Evolutionary conservation across 1,140 invertebrate species (phyloP).

Genomic region (Drosophila kikkawai): DNA sequence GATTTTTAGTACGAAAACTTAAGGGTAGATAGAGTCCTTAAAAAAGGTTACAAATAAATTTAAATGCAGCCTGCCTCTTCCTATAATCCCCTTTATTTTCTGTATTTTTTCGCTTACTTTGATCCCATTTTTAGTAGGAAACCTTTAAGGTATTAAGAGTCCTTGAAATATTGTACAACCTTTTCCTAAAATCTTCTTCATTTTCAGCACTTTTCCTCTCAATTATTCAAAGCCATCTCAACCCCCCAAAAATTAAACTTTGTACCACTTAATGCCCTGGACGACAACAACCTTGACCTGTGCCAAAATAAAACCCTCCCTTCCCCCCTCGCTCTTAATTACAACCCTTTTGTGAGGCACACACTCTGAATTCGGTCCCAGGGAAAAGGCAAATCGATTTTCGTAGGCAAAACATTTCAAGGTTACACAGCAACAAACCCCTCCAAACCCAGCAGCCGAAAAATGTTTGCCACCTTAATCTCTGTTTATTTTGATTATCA

Average conservation of each 20-base stretch:
- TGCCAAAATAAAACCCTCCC: slow-evolving; percentile 44
- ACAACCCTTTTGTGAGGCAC: slow-evolving; percentile 64
- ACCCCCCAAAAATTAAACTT: no score
- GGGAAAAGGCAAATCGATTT: slow-evolving; percentile 56
- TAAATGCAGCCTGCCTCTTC: no score
- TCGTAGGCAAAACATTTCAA: slow-evolving; percentile 63
- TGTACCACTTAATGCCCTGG: neutral
- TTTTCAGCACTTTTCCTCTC: neutral
- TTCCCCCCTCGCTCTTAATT: slow-evolving; percentile 50
- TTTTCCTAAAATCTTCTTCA: no score
- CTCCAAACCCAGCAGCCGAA: slow-evolving; percentile 4
- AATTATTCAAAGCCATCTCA: neutral
- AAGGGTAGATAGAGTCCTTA: no score
- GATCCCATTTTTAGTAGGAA: neutral
- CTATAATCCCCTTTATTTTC: no score
- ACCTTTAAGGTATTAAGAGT: no score
- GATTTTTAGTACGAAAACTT: neutral
- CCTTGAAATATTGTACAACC: neutral
- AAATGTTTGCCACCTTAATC: slow-evolving; percentile 53
- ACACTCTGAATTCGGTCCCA: neutral
- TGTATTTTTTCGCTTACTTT: no score
- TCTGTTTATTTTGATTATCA: slow-evolving; percentile 82
- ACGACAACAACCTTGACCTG: slow-evolving; percentile 41
- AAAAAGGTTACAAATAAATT: no score
- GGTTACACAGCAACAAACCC: slow-evolving; percentile 42